Conservation (phyloP, 2,113 vertebrate species). For the Myrmecobius fasciatus region DNA sequence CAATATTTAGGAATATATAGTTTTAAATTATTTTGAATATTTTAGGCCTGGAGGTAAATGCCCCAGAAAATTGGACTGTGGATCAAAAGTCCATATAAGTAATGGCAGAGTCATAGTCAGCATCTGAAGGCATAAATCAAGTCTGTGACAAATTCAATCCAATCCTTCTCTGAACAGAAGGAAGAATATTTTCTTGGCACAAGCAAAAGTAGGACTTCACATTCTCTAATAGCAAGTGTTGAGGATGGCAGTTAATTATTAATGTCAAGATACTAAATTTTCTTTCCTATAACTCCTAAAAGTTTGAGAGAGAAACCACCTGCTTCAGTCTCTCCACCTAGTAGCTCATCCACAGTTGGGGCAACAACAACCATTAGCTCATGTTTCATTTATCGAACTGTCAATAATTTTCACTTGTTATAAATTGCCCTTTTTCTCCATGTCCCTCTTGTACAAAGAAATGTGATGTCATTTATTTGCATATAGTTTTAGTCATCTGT, state of each 20-base stretch:
- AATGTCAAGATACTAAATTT: background rate
- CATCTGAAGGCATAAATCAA: conserved; percentile 49
- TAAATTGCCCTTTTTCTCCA: background rate
- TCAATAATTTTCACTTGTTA: background rate
- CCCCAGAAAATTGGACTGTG: background rate
- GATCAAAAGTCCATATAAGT: conserved; percentile 34
- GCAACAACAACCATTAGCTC: background rate
- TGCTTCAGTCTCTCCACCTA: background rate
- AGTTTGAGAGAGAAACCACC: background rate
- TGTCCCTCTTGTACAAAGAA: background rate
- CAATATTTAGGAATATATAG: conserved; percentile 15
- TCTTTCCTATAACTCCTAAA: background rate
- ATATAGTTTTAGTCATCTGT: background rate
- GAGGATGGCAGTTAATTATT: conserved; percentile 24
- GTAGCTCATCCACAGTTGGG: background rate
- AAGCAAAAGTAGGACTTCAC: conserved; percentile 11
- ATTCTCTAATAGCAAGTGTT: background rate
- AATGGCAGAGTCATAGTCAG: conserved; percentile 3
- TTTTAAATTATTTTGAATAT: conserved; percentile 20
- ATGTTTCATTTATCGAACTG: background rate
- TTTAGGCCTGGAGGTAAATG: conserved; percentile 16
- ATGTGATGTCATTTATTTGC: background rate
- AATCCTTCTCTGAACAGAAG: conserved; percentile 19
- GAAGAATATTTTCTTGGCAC: conserved; percentile 19
- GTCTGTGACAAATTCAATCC: conserved; percentile 13